These are phyloP conservation scores for Hypotaenidia okinawae DNA, from an alignment of 2,797 vertebrate species.

Conservation along the genomic window DNA sequence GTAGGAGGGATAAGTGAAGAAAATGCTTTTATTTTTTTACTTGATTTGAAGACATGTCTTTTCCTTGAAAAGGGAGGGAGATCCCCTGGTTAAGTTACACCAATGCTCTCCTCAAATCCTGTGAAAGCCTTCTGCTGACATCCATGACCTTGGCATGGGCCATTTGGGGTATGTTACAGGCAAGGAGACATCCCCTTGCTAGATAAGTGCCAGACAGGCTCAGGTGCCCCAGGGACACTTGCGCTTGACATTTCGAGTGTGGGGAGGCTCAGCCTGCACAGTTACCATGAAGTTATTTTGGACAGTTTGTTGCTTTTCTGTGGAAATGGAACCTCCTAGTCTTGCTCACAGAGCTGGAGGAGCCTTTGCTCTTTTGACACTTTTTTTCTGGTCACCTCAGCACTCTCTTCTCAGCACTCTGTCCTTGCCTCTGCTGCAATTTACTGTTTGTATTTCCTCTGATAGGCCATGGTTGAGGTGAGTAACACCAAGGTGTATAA, in stretches of 20 bases:
- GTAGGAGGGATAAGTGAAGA: not conserved
- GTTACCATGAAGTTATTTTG: not conserved
- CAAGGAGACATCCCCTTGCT: not conserved
- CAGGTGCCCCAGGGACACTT: not conserved
- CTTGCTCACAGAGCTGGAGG: not conserved
- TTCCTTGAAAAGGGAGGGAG: not conserved
- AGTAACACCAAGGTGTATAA: not conserved
- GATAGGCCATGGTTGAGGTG: not conserved
- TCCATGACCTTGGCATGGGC: accelerated
- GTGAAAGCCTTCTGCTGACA: not conserved
- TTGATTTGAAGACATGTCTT: not conserved
- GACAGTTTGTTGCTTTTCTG: not conserved
- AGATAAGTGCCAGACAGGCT: accelerated
- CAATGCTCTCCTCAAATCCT: accelerated
- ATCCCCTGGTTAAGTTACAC: not conserved
- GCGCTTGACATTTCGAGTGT: not conserved
- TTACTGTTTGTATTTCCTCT: not conserved
- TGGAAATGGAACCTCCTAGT: not conserved
- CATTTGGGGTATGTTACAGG: not conserved
- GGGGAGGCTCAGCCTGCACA: not conserved
- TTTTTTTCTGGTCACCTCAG: not conserved
- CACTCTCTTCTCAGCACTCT: not conserved
- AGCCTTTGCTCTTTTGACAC: not conserved
- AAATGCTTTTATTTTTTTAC: not conserved
- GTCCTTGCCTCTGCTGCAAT: not conserved